Evolutionary conservation across 1,140 invertebrate species (phyloP).

Genomic region (Thaumetopoea pityocampa): DNA sequence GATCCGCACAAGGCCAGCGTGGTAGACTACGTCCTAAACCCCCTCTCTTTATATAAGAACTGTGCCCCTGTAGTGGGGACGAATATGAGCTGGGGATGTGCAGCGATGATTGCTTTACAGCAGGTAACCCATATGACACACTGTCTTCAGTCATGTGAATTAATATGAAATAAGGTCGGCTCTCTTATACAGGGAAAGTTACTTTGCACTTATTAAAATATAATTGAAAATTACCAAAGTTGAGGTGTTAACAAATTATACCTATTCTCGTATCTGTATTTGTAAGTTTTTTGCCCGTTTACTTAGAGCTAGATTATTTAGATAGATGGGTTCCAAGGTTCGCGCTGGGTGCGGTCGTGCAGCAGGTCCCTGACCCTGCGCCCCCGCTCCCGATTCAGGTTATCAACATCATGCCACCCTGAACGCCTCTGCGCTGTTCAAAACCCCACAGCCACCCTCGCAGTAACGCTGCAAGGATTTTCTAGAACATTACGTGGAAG

Average conservation of each 20-base stretch:
- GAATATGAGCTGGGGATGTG: too few species aligned
- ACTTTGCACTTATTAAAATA: too few species aligned
- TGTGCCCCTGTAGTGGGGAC: too few species aligned
- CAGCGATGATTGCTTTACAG: too few species aligned
- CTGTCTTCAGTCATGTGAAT: slow-evolving; percentile 21
- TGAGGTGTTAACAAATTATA: too few species aligned
- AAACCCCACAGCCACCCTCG: slow-evolving; percentile 32
- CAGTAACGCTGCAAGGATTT: slow-evolving; percentile 59
- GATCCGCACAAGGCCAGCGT: too few species aligned
- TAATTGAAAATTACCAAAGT: too few species aligned
- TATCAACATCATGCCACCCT: slow-evolving; percentile 54
- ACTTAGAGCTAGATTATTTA: slow-evolving; percentile 26
- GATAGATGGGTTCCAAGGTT: slow-evolving; percentile 27
- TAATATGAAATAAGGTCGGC: slow-evolving; percentile 23
- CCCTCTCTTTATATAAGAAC: too few species aligned
- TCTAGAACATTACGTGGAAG: slow-evolving; percentile 61
- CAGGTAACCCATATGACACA: too few species aligned
- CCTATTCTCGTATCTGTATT: background rate
- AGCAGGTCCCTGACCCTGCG: slow-evolving; percentile 54
- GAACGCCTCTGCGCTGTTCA: slow-evolving; percentile 20
- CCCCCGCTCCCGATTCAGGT: slow-evolving; percentile 66
- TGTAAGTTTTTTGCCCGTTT: slow-evolving; percentile 22
- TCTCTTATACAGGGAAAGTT: background rate
- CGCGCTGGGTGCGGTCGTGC: slow-evolving; percentile 51
- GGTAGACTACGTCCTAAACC: too few species aligned